Base-by-base conservation (phyloP, 2,888 invertebrate species). In the Euclidia mi region DNA sequence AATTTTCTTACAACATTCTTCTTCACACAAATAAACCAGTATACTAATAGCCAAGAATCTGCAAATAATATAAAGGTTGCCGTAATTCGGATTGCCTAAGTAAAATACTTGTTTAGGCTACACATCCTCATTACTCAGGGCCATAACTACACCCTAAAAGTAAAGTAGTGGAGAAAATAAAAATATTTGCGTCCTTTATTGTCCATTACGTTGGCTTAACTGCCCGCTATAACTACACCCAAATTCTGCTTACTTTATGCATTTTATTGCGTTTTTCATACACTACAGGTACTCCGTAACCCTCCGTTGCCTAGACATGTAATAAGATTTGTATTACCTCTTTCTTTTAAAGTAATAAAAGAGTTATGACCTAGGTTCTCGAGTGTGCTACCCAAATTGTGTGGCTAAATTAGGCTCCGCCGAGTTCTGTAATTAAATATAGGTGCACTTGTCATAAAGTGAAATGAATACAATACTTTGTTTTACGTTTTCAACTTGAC, bases 161-260 rank as follows among this genome's bases (percentile, higher is more conserved):
- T 45, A 34, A 38, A 18, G 38, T 45, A 18, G 35, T 10, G 25
- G 37, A 38, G 28, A 40, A 55, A 56, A 48, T 51, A 51, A 47
- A 56, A 49, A 46, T 48, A 37, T 52, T 51, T 45, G 41, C 44
- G 38, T 45, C 44, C 41, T 55, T 40, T 59, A 47, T n/a, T 46
- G 51, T 38, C 44, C 38, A 44, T 51, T 51, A 25, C 32, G 51
- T 44, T 32, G 37, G 44, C 44, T 31, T 51, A 51, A 51, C 51
- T 44, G 51, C 51, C 32, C 38, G 38, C n/a, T 44, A 44, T 34
- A 38, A 29, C 29, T 47, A 11, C 15, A 11, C 10, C 18, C 12
- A 48, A 35, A 45, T 45, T 45, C 11, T 25, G 18, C 20, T 40
- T 29, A 25, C 15, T 20, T 51, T 41, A 40, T 45, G 51, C 25